Evolutionary conservation across 2,797 vertebrate genomes (phyloP).

Genomic region (Steatocranus sp.): DNA sequence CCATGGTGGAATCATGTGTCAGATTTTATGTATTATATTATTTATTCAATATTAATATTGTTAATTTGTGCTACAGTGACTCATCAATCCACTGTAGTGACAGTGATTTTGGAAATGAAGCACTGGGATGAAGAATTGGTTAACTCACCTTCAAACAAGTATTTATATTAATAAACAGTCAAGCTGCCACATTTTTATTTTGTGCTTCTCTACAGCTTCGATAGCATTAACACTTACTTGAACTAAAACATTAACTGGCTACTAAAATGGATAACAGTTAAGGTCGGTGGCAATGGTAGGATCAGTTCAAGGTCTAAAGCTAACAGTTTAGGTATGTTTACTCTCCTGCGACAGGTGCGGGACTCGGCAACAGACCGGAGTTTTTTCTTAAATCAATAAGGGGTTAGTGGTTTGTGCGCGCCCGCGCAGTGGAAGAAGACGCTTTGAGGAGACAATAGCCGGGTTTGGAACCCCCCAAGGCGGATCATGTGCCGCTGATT

Average conservation of each 20-base stretch:
- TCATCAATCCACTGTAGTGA: neutral
- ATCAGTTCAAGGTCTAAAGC: neutral
- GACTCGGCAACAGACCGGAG: neutral
- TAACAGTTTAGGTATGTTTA: slow-evolving; percentile 43
- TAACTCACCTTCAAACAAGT: neutral
- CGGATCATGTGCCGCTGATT: slow-evolving; percentile 76
- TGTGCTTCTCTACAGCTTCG: neutral
- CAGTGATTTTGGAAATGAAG: neutral
- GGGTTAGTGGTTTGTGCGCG: neutral
- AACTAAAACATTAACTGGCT: neutral
- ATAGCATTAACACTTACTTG: neutral
- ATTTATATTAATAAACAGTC: neutral
- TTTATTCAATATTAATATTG: neutral
- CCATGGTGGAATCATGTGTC: neutral
- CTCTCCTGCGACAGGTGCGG: slow-evolving; percentile 56
- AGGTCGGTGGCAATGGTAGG: neutral
- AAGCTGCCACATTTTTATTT: neutral
- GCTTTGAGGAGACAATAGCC: slow-evolving; percentile 65
- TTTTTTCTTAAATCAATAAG: slow-evolving; percentile 31
- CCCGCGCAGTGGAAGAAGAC: slow-evolving; percentile 7
- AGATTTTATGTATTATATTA: neutral
- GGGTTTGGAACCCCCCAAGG: slow-evolving; percentile 33
- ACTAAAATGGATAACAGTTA: neutral
- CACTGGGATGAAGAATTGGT: neutral
- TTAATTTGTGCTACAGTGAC: neutral